Base-by-base conservation (phyloP, 2,888 invertebrate genomes). In the Melikaiella ostensackeni region DNA sequence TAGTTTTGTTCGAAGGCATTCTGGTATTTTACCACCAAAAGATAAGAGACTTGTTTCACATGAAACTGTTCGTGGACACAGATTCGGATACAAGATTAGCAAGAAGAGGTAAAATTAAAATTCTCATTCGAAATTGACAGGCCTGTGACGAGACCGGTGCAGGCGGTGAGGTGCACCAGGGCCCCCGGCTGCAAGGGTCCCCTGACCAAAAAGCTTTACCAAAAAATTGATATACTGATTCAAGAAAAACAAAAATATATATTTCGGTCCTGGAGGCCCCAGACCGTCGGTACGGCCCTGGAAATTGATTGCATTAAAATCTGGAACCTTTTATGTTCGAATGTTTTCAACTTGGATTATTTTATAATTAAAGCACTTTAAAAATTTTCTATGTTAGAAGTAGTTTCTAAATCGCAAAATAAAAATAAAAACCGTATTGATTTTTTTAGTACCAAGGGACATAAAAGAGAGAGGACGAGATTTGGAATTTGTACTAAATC, bases 41-140 rank as follows among this genome's bases (percentile, higher is more conserved):
- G 91, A 96, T 99, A 81, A 93, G 99, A 75, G 96, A 98, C 80
- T 93, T 99, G 79, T 99, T 99, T 93, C 98, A 99, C 92, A 99
- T 99, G 98, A 99, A 99, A 92, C 93, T 99, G 57, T 99, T 99
- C 92, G 99, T 99, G 5, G 99, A 99, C 91, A 99, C 99, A 0
- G 99, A 99, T 92, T 98, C 99, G 0, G 99, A 99, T 91, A 99
- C 98, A 1, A 94, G 99, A 88, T 93, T 99, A 30, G 98, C 99
- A 0, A 94, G 99, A 86, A 94, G 99, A 95, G 99, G 98, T 98
- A 91, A 27, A 90, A 16, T 42, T 16, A 42, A 42, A 38, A 42
- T 42, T 70, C 50, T 35, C 13, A 33, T 59, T 62, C 19, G n/a
- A 64, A 38, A 70, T 57, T 42, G 66, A 80, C n/a, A n/a, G n/a